Percentiles rank a stretch among this genome's conserved stretches.
Evolutionary conservation across 2,113 vertebrate genomes (phyloP).

Genomic region (Paramormyrops kingsleyae): DNA sequence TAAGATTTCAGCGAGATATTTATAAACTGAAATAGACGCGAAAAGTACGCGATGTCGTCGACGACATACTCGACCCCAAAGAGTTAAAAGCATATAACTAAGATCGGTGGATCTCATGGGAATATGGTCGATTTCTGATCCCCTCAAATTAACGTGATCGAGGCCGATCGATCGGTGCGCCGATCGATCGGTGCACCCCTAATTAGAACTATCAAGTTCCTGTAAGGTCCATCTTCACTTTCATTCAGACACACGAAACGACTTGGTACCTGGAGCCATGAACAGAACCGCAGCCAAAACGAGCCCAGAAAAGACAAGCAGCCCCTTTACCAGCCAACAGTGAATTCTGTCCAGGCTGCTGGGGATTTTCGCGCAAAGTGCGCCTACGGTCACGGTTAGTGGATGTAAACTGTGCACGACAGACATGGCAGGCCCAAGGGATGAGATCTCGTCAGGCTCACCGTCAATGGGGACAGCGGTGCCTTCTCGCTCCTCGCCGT

Average conservation of each 20-base stretch:
- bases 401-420: background rate
- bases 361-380: background rate
- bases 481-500: conserved; percentile 63
- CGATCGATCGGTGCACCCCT: no score
- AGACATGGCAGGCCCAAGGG: background rate
- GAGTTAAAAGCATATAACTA: no score
- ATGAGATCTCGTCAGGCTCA: background rate
- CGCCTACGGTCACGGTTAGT: background rate
- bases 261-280: background rate
- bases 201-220: background rate
- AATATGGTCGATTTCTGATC: no score
- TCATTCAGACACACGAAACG: background rate
- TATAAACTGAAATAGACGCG: no score
- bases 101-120: no score
- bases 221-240: background rate
- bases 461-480: background rate
- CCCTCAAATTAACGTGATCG: no score
- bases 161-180: no score
- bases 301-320: background rate
- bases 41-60: no score
- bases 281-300: background rate
- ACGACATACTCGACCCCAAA: no score
- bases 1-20: no score
- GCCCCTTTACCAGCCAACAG: background rate
- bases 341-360: background rate